A percentile compares a stretch with the other conserved stretches of the same genome.
Evolutionary conservation across 2,113 vertebrate species (phyloP).

Genomic region (Mystacornis crossleyi): DNA sequence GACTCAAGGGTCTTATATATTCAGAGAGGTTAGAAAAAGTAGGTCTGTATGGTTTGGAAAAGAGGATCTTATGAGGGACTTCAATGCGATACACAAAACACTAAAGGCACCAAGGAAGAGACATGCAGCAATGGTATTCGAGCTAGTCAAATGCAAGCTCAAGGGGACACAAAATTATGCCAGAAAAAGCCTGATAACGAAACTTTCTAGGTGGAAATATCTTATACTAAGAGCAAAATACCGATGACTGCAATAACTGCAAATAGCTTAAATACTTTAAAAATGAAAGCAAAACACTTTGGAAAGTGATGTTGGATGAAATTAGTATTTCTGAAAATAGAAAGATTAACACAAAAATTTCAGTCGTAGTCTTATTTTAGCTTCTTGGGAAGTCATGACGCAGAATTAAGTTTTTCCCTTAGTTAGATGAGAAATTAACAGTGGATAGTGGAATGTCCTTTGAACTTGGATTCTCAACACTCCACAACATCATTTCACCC

Average conservation of each 20-base stretch:
- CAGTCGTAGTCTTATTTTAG: not conserved
- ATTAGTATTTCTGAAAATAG: not conserved
- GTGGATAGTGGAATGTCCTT: not conserved
- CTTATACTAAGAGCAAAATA: not conserved
- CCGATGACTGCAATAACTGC: not conserved
- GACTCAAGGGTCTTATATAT: not conserved
- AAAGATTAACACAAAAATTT: not conserved
- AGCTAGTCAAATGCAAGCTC: not conserved
- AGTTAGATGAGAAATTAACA: not conserved
- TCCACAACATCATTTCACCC: not conserved
- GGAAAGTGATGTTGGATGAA: not conserved
- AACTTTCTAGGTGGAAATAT: not conserved
- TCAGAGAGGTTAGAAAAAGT: conserved; percentile 17
- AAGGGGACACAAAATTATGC: not conserved
- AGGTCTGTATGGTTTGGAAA: conserved; percentile 18
- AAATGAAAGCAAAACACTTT: not conserved
- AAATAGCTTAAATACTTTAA: not conserved
- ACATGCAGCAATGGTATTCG: not conserved
- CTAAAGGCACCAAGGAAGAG: not conserved
- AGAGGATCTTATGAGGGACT: not conserved
- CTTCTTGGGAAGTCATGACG: not conserved
- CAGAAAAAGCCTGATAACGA: not conserved
- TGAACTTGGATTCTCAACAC: not conserved
- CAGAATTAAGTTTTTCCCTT: not conserved
- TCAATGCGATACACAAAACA: not conserved